These are phyloP conservation scores for Ahaetulla prasina DNA, from an alignment of 2,113 vertebrate species.

Conservation along the genomic window DNA sequence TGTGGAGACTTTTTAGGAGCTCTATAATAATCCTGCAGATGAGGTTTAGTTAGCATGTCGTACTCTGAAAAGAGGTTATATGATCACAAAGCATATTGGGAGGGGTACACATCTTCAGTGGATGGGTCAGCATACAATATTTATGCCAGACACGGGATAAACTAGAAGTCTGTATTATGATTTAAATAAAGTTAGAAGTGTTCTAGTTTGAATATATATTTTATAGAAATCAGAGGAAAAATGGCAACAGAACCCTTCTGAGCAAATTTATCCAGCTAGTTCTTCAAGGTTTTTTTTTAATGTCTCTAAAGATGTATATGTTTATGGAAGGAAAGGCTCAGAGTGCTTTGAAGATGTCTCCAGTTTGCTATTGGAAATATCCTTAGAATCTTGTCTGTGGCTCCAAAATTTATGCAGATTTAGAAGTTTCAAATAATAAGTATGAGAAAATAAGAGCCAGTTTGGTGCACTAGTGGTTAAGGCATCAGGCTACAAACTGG, in stretches of 20 bases:
- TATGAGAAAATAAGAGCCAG: neutral
- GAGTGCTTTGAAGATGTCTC: neutral
- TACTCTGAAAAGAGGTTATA: neutral
- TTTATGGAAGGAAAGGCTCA: neutral
- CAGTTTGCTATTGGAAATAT: neutral
- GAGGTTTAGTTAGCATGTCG: neutral
- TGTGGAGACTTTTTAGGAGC: neutral
- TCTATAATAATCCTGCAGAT: neutral
- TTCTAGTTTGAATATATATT: neutral
- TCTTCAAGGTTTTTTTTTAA: neutral
- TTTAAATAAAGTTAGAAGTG: neutral
- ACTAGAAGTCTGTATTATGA: neutral
- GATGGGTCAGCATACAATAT: neutral
- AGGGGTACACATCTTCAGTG: neutral
- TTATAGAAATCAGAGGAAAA: neutral
- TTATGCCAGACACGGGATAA: neutral
- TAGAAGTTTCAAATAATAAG: neutral
- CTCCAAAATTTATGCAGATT: neutral
- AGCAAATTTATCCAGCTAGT: neutral
- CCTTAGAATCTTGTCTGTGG: neutral
- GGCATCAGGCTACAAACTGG: neutral
- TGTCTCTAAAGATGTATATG: neutral
- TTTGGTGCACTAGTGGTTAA: neutral
- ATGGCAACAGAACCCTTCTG: neutral
- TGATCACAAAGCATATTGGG: neutral